These are phyloP conservation scores for Casuarius casuarius DNA, from an alignment of 2,113 vertebrate species.

Conservation along the genomic window DNA sequence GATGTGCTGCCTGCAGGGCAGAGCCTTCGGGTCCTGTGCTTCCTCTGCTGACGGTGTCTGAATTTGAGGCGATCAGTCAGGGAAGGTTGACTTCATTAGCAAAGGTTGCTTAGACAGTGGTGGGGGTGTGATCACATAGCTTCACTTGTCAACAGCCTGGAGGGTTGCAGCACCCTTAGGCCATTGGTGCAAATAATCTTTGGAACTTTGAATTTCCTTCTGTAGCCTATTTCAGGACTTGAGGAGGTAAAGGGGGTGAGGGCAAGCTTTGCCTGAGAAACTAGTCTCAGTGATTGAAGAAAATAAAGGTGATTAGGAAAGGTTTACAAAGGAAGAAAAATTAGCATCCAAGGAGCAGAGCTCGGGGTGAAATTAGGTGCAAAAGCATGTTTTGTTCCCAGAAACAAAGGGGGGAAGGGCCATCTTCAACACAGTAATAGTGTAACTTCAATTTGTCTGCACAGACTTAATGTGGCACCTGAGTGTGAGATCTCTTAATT, in stretches of 20 bases:
- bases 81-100: background rate
- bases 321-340: background rate
- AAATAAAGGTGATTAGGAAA: background rate
- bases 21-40: background rate
- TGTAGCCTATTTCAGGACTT: background rate
- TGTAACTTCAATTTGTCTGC: background rate
- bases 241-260: background rate
- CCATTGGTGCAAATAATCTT: background rate
- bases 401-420: background rate
- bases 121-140: background rate
- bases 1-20: background rate
- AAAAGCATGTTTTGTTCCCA: background rate
- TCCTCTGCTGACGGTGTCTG: background rate
- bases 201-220: background rate
- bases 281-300: background rate
- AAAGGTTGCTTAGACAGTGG: background rate
- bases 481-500: background rate
- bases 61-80: background rate
- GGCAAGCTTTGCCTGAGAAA: background rate
- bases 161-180: background rate
- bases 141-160: background rate
- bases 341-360: background rate
- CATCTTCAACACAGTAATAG: background rate
- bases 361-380: fast-evolving
- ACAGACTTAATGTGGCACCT: background rate